These are phyloP conservation scores for Scomber scombrus DNA, from an alignment of 2,113 vertebrate genomes.

Conservation along the genomic window DNA sequence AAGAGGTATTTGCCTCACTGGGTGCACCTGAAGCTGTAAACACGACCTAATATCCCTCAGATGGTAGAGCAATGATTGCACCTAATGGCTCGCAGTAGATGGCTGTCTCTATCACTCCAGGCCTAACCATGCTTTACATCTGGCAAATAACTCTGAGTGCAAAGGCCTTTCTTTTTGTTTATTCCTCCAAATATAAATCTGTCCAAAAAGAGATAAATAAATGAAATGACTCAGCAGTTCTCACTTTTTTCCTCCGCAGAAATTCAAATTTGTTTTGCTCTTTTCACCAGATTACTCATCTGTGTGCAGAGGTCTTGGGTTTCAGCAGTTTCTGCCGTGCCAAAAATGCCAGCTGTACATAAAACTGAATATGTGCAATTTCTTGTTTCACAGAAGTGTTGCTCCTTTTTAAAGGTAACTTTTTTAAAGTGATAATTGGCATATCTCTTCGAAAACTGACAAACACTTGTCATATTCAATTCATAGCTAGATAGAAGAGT, in stretches of 20 bases:
- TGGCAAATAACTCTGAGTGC: slow-evolving; percentile 11
- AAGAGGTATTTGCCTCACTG: slow-evolving; percentile 9
- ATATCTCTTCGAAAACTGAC: neutral
- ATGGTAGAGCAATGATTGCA: slow-evolving; percentile 46
- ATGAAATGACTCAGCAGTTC: neutral
- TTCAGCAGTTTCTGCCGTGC: neutral
- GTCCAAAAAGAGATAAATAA: slow-evolving; percentile 23
- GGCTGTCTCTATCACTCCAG: slow-evolving; percentile 6
- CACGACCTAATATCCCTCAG: slow-evolving; percentile 39
- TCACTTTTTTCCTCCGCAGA: neutral
- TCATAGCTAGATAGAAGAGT: neutral
- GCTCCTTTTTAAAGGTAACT: slow-evolving; percentile 20
- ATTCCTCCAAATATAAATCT: slow-evolving; percentile 1
- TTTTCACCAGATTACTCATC: neutral
- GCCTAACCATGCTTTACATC: slow-evolving; percentile 28
- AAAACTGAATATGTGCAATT: slow-evolving; percentile 10
- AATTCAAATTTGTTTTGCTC: neutral
- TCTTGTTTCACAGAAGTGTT: slow-evolving; percentile 7
- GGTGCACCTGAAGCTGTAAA: slow-evolving; percentile 45
- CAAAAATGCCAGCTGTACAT: neutral
- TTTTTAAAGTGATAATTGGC: slow-evolving; percentile 32
- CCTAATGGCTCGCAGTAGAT: slow-evolving; percentile 16
- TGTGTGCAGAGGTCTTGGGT: slow-evolving; percentile 21
- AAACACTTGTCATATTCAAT: slow-evolving; percentile 5
- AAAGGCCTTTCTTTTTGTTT: neutral